Base-by-base conservation (phyloP, 2,888 invertebrate species). In the Leptura quadrifasciata region DNA sequence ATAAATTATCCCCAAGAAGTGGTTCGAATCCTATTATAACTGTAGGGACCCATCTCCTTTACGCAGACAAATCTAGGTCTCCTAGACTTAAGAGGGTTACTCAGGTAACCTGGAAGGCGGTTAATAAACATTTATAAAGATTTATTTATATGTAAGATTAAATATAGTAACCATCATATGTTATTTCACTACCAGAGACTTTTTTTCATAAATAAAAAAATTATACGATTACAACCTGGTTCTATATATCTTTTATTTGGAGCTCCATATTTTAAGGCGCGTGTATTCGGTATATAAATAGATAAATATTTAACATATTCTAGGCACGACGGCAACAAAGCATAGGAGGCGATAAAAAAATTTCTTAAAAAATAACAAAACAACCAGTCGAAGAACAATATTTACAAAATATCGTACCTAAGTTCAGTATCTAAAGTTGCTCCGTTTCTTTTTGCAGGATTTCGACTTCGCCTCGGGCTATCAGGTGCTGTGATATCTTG, bases 401-500 rank as follows among this genome's bases (percentile, higher is more conserved):
- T 69, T 68, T 52, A 64, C 27, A 67, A 27, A 72, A 55, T 15
- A 61, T 57, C 73, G 57, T 86, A 89, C 89, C 88, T 89, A 80
- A 89, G 85, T 83, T 89, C 89, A 6, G 89, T 89, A 76, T 88
- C 89, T 75, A 86, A 79, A n/a, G 88, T 86, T 18, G 88, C 87
- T 55, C 89, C 89, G 79, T 89, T 89, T 60, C 77, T 82, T 72
- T 82, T 82, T 9, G 79, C 75, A 80, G 84, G 65, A 79, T 84
- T 77, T 72, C 75, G 72, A 74, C 84, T 84, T 54, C 80, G 80
- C 78, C 85, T 86, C 8, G 89, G 88, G 84, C 89, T 88, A 77
- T 89, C 88, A 76, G 83, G 80, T 21, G 90, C 88, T 78, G 90
- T 89, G 10, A 90, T 91, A 64, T 92, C 92, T 80, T 87, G 85